Conservation (phyloP, 2,113 vertebrate genomes). For the Deroptyus accipitrinus region DNA sequence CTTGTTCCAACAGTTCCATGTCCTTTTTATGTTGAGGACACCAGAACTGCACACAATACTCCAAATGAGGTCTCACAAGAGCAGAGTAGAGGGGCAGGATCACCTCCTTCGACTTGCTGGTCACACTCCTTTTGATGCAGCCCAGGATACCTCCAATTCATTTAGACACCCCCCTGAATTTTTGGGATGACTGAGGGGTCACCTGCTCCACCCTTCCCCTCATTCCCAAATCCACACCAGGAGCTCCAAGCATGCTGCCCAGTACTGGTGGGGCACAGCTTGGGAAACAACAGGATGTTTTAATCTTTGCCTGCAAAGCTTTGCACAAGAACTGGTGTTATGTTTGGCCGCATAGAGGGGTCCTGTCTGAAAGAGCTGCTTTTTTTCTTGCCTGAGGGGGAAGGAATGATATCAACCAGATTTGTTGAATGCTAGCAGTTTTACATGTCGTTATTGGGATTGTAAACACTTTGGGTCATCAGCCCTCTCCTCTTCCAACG, state of each 20-base stretch:
- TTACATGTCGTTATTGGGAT: not conserved
- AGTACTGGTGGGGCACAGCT: not conserved
- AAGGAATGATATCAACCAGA: slow-evolving; percentile 52
- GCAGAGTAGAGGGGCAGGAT: too few species aligned
- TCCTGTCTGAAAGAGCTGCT: slow-evolving; percentile 24
- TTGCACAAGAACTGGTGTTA: slow-evolving; percentile 27
- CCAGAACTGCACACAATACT: too few species aligned
- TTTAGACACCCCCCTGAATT: not conserved
- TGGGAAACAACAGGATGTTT: slow-evolving; percentile 37
- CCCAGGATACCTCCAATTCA: not conserved
- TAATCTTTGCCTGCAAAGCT: slow-evolving; percentile 42
- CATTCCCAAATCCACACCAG: not conserved
- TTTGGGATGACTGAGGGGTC: not conserved
- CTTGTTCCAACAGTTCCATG: too few species aligned
- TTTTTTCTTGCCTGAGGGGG: slow-evolving; percentile 46
- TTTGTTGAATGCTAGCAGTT: slow-evolving; percentile 38
- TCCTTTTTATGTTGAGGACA: too few species aligned
- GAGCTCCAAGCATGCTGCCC: not conserved
- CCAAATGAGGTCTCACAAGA: too few species aligned
- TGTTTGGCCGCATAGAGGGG: not conserved
- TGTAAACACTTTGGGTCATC: slow-evolving; percentile 18
- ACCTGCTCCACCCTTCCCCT: not conserved
- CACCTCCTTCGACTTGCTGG: too few species aligned
- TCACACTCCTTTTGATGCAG: too few species aligned
- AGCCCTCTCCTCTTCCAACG: not conserved